Base-by-base conservation (phyloP, 2,888 invertebrate species). In the Acrobasis consociella region DNA sequence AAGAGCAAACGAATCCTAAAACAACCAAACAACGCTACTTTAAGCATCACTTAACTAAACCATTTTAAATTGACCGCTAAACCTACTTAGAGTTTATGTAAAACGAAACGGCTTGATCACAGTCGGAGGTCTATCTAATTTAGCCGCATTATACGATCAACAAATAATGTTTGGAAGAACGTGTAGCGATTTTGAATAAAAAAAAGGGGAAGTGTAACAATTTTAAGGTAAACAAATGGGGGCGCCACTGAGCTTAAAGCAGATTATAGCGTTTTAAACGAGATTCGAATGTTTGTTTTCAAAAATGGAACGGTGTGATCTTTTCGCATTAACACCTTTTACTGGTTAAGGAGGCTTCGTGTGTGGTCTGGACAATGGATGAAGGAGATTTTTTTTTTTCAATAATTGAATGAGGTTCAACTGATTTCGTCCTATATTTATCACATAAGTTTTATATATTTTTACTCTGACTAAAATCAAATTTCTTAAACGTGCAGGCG, bases 301-400 rank as follows among this genome's bases (percentile, higher is more conserved):
- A 86, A 87, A 88, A 88, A 89, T 86, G 87, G 86, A 78, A 82
- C 82, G 71, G 75, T 84, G 83, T 86, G 82, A 77, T 84, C 82
- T 83, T 89, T 91, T 86, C 83, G 83, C 82, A 80, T 91, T 91
- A 91, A 81, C 91, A 88, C 91, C 89, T 91, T 91, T 91, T 89
- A 91, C 86, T 90, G 86, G 86, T 84, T 83, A 85, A 79, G 78
- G 75, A 77, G 71, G 64, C 87, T 72, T 72, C 85, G 87, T 91
- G 91, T 91, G 91, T 89, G 91, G 91, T 89, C 91, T 68, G 53
- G 49, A 56, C 65, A 65, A 62, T 64, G 62, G 66, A 62, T 67
- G 69, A 66, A 60, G 60, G 53, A 62, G 61, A 68, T 76, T 58
- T 65, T 31, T 51, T 49, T 51, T 31, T 31, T 31, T 31, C 8